Percentiles rank a stretch among this genome's conserved stretches.
Evolutionary conservation across 53 echinoderm and acorn worm species (phyloP).

Genomic region (Mesocentrotus franciscanus): DNA sequence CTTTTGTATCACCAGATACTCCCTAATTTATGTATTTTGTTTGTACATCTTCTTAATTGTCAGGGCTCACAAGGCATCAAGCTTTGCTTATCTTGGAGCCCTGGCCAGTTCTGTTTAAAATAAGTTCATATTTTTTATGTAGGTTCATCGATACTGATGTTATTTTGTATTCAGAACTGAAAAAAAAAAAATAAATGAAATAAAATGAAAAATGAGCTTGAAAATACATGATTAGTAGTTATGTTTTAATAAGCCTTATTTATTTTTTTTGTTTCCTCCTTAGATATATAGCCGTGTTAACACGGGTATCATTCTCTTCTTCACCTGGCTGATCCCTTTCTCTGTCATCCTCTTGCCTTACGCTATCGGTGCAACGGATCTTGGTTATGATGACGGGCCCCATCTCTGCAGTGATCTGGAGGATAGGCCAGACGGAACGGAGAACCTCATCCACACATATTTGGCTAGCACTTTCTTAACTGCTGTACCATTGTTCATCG

Average conservation of each 20-base stretch:
- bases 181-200: too few relatives aligned
- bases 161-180: too few relatives aligned
- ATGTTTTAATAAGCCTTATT: background rate
- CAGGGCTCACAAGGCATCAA: too few relatives aligned
- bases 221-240: too few relatives aligned
- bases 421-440: constrained; percentile 37
- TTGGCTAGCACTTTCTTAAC: constrained; percentile 42
- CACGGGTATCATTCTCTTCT: constrained; percentile 3
- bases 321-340: constrained; percentile 60
- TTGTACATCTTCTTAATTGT: too few relatives aligned
- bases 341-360: constrained; percentile 51
- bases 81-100: too few relatives aligned
- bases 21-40: too few relatives aligned
- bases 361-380: constrained; percentile 46
- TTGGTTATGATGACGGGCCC: constrained; percentile 52
- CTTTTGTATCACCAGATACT: too few relatives aligned
- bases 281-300: constrained; percentile 49
- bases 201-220: too few relatives aligned
- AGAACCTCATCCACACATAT: constrained; percentile 43
- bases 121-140: too few relatives aligned
- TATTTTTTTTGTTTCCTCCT: background rate
- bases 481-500: constrained; percentile 22
- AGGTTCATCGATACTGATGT: too few relatives aligned
- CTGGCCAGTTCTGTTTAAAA: too few relatives aligned
- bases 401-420: constrained; percentile 63